A percentile compares a stretch with the other conserved stretches of the same genome.
Conservation (phyloP, 2,797 vertebrate genomes). For the Perodicticus potto region DNA sequence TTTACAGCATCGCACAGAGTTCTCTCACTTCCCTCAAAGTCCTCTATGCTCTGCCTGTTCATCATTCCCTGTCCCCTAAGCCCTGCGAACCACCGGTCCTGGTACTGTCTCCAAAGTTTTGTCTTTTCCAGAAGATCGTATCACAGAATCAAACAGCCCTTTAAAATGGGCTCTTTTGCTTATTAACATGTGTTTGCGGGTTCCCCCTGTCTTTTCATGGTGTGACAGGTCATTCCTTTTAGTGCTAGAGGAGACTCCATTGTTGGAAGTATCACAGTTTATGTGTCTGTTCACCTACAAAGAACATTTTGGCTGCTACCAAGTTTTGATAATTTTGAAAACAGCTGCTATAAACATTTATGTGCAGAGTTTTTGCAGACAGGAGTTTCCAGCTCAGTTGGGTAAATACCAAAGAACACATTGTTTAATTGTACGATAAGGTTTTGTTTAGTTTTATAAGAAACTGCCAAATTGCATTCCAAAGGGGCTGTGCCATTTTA, state of each 20-base stretch:
- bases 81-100: background rate
- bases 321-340: background rate
- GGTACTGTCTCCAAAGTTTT: background rate
- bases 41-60: background rate
- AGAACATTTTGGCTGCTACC: background rate
- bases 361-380: background rate
- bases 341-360: background rate
- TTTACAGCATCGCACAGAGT: background rate
- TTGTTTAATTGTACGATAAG: background rate
- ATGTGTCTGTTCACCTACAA: background rate
- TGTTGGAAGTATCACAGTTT: background rate
- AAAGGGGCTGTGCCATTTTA: background rate
- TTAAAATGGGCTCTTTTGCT: background rate
- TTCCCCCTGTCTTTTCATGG: background rate
- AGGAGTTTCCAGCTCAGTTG: background rate
- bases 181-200: background rate
- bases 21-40: background rate
- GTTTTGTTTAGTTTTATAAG: background rate
- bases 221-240: background rate
- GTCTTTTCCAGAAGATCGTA: background rate
- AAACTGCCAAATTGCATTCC: background rate
- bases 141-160: background rate
- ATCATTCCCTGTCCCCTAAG: background rate
- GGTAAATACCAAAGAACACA: background rate
- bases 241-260: background rate